Evolutionary conservation across 2,113 vertebrate genomes (phyloP), one percentile per base, ranked within the genome.

Genomic region (Promerops cafer): DNA sequence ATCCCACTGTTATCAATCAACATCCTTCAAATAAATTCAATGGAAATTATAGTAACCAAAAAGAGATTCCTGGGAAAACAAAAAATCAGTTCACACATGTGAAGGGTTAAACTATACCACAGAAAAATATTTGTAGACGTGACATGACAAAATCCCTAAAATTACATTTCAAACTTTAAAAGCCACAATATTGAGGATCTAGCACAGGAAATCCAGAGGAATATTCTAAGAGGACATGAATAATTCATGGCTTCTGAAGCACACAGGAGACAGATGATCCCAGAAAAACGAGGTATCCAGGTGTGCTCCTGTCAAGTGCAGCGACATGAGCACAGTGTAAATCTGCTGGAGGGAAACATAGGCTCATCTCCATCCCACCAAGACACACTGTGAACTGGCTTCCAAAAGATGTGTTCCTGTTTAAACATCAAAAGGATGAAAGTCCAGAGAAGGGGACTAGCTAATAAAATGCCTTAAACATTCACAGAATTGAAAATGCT

Each of bases 171-270:
- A 81, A 21, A 83, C 31, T 76, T 93, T 66, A 93, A 79, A 96
- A 90, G 72, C 21, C 26, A 72, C 60, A 91, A 68, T 93, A 86
- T 53, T 89, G 76, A 89, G 44, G 31, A 31, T n/a, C 65, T 94
- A 2, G 1, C 39, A 57, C 31, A 83, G 35, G 76, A 94, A 95
- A 95, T 80, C 71, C 89, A 86, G 69, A 83, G 52, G 77, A 93
- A 81, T 81, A 96, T 56, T 87, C 69, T 96, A 93, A 79, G 74
- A 94, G 27, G 21, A 50, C 2, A 19, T 93, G 94, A 92, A 95
- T 97, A 89, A 97, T 96, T 95, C 88, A 95, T 96, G 65, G 21
- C n/a, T 89, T 91, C 72, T 93, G 77, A 95, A 96, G 93, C 89
- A 94, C 81, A 95, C 44, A 89, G 2, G 7, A 92, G 94, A 94